These are phyloP conservation scores for Apeltes quadracus DNA, from an alignment of 2,113 vertebrate genomes.

Conservation along the genomic window DNA sequence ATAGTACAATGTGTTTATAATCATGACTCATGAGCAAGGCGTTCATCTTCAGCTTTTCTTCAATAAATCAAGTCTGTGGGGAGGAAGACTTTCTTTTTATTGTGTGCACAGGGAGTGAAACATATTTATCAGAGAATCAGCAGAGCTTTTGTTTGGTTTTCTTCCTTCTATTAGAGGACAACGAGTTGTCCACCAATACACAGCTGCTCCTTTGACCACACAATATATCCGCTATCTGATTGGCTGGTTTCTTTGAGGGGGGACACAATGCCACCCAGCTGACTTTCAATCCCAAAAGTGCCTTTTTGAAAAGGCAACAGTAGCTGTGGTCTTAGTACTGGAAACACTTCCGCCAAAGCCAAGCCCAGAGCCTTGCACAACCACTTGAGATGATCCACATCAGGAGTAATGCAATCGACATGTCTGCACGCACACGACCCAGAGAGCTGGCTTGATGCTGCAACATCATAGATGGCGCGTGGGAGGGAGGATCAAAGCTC, in stretches of 20 bases:
- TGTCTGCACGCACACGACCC: background rate
- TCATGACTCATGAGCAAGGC: background rate
- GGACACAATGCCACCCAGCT: background rate
- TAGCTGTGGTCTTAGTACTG: background rate
- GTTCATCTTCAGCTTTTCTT: too few species aligned
- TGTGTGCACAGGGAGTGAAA: too few species aligned
- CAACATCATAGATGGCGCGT: constrained; percentile 10
- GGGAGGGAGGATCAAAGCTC: constrained; percentile 51
- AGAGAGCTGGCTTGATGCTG: constrained; percentile 15
- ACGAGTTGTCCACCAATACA: background rate
- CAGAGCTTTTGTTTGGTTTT: too few species aligned
- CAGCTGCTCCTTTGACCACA: background rate
- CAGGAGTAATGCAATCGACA: background rate
- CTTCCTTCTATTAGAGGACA: background rate
- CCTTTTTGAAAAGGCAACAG: background rate
- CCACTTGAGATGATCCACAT: constrained; percentile 21
- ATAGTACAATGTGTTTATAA: background rate
- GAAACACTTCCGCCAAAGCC: constrained; percentile 16
- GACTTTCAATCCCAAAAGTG: background rate
- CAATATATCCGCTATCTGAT: background rate
- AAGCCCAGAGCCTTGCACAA: constrained; percentile 11
- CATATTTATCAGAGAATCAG: too few species aligned
- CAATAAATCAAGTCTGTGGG: background rate
- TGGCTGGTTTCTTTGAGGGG: background rate
- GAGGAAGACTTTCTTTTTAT: background rate